Evolutionary conservation across 2,797 vertebrate genomes (phyloP).

Genomic region (Parambassis ranga): DNA sequence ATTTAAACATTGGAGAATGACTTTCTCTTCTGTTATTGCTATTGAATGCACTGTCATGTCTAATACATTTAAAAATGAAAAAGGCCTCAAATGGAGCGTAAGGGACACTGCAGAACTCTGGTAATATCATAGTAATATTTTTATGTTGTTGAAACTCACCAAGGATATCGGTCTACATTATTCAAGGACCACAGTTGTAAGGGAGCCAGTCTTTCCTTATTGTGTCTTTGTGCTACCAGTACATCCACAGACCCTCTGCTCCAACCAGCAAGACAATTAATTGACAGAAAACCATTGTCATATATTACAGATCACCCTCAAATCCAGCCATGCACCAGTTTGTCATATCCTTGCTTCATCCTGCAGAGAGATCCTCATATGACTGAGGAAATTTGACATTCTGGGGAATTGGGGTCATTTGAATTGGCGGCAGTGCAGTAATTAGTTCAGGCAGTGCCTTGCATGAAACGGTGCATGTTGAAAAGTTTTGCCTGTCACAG

Average conservation of each 20-base stretch:
- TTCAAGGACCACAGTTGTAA: conserved; percentile 1
- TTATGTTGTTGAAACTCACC: background rate
- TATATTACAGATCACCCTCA: background rate
- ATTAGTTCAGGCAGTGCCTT: conserved; percentile 32
- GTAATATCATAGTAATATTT: conserved; percentile 12
- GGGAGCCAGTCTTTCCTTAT: background rate
- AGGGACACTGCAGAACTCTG: background rate
- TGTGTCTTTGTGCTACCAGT: background rate
- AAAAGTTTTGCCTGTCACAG: conserved; percentile 43
- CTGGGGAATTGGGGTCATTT: conserved; percentile 51
- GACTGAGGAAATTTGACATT: conserved; percentile 15
- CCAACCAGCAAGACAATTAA: background rate
- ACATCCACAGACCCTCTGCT: background rate
- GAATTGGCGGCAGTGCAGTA: conserved; percentile 37
- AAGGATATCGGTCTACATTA: conserved; percentile 2
- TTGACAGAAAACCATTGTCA: conserved; percentile 13
- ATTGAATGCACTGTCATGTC: conserved; percentile 7
- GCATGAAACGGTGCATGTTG: conserved; percentile 17
- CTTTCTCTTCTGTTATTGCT: background rate
- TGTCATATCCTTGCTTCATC: conserved; percentile 20
- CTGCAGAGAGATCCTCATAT: background rate
- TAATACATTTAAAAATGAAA: conserved; percentile 19
- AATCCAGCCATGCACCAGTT: conserved; percentile 5
- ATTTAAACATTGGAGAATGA: conserved; percentile 2
- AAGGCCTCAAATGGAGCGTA: background rate